phyloP scores from a whole-genome alignment of 92 coral and sea anemone species.

The Palythoa grandis region DNA sequence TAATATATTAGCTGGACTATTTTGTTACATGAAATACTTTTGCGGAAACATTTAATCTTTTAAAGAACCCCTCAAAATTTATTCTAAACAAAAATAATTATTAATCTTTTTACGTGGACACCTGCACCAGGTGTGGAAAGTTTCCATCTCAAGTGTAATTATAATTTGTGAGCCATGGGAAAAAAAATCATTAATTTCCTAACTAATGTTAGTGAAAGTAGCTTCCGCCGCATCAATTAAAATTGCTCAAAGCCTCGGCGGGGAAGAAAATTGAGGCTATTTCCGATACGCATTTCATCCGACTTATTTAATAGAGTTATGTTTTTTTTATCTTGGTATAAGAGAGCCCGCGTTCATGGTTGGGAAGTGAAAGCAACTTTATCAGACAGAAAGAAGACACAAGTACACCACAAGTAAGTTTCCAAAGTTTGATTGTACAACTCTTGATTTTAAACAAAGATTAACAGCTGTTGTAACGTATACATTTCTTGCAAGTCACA shows the following conservation, averaged over 20 bases:
- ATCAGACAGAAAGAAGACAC: neutral
- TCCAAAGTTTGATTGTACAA: neutral
- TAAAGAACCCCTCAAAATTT: conserved; percentile 2
- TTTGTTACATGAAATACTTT: neutral
- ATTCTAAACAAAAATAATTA: neutral
- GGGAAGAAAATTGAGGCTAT: conserved; percentile 28
- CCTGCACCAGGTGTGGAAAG: conserved; percentile 29
- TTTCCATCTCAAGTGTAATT: conserved; percentile 12
- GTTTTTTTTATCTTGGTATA: neutral
- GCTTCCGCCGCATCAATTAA: conserved; percentile 27
- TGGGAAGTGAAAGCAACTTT: neutral
- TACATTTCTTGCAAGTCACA: neutral
- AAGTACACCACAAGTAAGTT: conserved; percentile 6
- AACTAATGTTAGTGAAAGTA: conserved; percentile 21
- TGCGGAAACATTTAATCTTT: conserved; percentile 10
- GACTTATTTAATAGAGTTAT: conserved; percentile 30
- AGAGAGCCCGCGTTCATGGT: conserved; percentile 3
- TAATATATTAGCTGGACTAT: neutral
- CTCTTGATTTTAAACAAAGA: neutral
- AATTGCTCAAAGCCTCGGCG: conserved; percentile 27
- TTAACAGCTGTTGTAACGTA: neutral
- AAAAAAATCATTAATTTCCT: conserved; percentile 21
- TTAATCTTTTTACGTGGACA: neutral
- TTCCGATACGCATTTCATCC: conserved; percentile 25
- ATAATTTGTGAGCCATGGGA: conserved; percentile 1